These are phyloP conservation scores for Pogonomyrmex barbatus DNA, from an alignment of 1,140 invertebrate genomes.

Conservation along the genomic window DNA sequence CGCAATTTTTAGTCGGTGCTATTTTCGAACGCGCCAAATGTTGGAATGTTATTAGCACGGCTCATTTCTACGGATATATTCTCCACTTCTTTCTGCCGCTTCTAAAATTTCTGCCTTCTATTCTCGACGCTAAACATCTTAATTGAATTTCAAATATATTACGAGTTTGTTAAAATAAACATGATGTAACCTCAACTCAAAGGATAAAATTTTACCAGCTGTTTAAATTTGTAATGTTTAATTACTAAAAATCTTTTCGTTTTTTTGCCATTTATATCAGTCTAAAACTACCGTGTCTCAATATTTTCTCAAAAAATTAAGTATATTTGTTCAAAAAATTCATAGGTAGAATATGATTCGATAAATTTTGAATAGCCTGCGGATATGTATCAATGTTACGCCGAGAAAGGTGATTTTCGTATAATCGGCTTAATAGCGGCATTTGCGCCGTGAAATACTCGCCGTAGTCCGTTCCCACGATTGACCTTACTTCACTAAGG, in stretches of 20 bases:
- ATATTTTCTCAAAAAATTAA: background rate
- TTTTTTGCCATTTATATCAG: background rate
- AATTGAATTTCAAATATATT: background rate
- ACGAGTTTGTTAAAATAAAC: background rate
- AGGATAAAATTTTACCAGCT: background rate
- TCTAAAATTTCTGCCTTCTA: background rate
- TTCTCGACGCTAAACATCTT: background rate
- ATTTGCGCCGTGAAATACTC: background rate
- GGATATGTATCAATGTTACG: constrained; percentile 10
- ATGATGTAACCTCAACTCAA: background rate
- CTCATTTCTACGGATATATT: background rate
- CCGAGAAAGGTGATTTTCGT: constrained; percentile 11
- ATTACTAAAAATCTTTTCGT: background rate
- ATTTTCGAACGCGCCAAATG: constrained; percentile 33
- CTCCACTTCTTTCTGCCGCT: background rate
- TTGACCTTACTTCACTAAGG: constrained; percentile 29
- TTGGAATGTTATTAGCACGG: constrained; percentile 45
- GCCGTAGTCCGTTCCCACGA: constrained; percentile 38
- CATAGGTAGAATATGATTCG: background rate
- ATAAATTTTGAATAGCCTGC: background rate
- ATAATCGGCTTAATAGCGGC: constrained; percentile 21
- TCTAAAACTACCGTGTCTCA: background rate
- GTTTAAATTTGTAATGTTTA: background rate
- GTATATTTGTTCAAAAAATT: background rate
- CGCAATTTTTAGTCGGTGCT: constrained; percentile 49